Evolutionary conservation across 2,113 vertebrate genomes (phyloP).

Genomic region (Aspidoscelis tigris): DNA sequence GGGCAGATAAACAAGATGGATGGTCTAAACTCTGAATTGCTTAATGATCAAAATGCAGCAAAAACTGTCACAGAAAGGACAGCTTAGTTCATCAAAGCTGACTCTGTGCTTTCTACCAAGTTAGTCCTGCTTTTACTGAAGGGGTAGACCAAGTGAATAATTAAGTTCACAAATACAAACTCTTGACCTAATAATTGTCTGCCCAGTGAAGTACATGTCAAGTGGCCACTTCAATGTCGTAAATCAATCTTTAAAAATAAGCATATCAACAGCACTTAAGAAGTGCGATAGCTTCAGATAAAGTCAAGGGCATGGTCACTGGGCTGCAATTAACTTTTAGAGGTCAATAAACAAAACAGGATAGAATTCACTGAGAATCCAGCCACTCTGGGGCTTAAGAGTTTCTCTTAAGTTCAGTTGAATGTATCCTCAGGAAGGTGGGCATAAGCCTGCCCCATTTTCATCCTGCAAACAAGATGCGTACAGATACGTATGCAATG

Average conservation of each 20-base stretch:
- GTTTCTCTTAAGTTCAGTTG: not conserved
- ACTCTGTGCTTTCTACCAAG: conserved; percentile 64
- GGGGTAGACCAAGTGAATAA: conserved; percentile 58
- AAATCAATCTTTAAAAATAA: conserved; percentile 9
- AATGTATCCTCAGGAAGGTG: not conserved
- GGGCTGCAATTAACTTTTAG: accelerated
- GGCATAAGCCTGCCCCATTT: not conserved
- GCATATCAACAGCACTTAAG: conserved; percentile 2
- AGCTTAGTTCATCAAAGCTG: conserved; percentile 67
- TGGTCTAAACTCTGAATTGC: conserved; percentile 64
- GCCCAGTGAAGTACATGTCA: conserved; percentile 25
- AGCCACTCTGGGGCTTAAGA: not conserved
- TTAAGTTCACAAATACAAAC: conserved; percentile 61
- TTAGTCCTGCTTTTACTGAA: conserved; percentile 63
- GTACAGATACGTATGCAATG: too few relatives aligned
- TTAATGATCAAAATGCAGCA: conserved; percentile 74
- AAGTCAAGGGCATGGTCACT: not conserved
- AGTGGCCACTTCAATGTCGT: conserved; percentile 23
- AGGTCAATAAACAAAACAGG: not conserved
- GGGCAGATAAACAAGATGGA: conserved; percentile 73
- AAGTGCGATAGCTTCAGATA: not conserved
- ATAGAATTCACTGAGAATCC: conserved; percentile 3
- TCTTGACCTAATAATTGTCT: conserved; percentile 50
- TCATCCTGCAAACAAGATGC: too few relatives aligned
- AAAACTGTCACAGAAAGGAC: conserved; percentile 64